Conservation (phyloP, 2,113 vertebrate genomes). For the Rhegmatorhina hoffmannsi region DNA sequence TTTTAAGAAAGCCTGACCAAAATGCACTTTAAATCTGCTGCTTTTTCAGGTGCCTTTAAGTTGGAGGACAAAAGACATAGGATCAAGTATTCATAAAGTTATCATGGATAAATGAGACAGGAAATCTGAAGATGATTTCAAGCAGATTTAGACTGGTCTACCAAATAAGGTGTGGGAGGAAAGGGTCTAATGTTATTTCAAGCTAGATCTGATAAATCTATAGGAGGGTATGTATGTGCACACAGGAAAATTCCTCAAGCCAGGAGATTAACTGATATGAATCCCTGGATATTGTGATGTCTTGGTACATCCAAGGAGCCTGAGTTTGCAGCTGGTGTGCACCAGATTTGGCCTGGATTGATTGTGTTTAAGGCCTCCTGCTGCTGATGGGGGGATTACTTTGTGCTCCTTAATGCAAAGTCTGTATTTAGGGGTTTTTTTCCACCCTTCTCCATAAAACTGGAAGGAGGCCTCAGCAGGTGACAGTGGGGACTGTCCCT, state of each 20-base stretch:
- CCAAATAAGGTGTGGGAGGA: conserved; percentile 18
- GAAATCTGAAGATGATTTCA: conserved; percentile 17
- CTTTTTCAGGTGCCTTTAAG: not conserved
- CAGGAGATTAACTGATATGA: not conserved
- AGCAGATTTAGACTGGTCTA: not conserved
- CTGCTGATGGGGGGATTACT: not conserved
- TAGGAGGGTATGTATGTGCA: not conserved
- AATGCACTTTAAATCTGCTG: not conserved
- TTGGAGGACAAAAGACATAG: not conserved
- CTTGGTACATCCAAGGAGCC: not conserved
- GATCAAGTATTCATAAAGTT: conserved; percentile 9
- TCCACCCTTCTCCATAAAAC: not conserved
- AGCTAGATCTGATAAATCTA: not conserved
- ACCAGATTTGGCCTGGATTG: not conserved
- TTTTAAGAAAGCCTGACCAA: conserved; percentile 7
- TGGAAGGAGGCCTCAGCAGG: not conserved
- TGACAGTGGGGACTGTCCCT: not conserved
- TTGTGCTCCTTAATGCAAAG: not conserved
- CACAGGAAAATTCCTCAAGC: not conserved
- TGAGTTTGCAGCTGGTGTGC: not conserved
- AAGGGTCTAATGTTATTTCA: not conserved
- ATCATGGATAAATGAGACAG: not conserved
- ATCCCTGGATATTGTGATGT: not conserved
- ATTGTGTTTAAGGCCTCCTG: not conserved
- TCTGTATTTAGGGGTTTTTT: not conserved